Conservation (phyloP, 1,140 invertebrate genomes). For the Temnothorax longispinosus region DNA sequence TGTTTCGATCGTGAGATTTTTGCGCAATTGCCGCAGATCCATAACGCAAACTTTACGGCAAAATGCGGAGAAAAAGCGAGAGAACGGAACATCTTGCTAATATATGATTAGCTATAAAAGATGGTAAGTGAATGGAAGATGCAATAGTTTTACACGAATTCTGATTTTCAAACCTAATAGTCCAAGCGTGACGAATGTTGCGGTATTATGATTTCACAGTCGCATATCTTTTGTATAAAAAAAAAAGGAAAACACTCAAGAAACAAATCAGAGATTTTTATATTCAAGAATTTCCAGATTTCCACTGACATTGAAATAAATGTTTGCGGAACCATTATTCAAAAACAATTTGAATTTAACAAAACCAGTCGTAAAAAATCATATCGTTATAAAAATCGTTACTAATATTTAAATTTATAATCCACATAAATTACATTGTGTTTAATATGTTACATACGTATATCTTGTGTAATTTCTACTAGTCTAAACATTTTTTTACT, state of each 20-base stretch:
- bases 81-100: neutral
- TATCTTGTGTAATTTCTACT: neutral
- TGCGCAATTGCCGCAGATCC: neutral
- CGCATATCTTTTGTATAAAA: neutral
- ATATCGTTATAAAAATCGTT: neutral
- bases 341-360: neutral
- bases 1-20: neutral
- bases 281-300: neutral
- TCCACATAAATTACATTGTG: neutral
- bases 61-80: slow-evolving; percentile 7
- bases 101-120: neutral
- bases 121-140: slow-evolving; percentile 15
- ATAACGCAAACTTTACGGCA: neutral
- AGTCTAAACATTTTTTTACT: neutral
- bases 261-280: neutral
- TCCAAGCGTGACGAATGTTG: neutral
- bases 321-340: neutral
- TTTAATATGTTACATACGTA: neutral
- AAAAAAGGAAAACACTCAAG: neutral
- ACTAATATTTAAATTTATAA: neutral
- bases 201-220: neutral
- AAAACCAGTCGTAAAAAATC: neutral
- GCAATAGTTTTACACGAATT: slow-evolving; percentile 9
- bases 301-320: neutral
- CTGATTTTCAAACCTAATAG: neutral